Conservation (phyloP, 2,888 invertebrate species). For the Ophion slaviceki region DNA sequence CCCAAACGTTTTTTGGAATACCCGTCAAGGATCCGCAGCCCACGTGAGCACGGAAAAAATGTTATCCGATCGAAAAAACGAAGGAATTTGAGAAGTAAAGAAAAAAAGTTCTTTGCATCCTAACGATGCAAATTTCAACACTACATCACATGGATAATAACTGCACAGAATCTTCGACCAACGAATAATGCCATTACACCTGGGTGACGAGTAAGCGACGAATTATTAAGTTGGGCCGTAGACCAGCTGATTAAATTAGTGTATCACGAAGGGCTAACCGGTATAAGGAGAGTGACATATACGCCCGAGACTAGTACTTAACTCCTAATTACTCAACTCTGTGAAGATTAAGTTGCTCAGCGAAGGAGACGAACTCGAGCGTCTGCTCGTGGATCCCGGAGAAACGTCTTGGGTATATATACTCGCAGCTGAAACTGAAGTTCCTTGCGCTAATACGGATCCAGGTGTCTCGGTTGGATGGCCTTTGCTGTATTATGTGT, state of each 20-base stretch:
- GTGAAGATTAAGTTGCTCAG: slow-evolving; percentile 74
- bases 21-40: too few relatives aligned
- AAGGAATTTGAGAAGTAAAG: neutral
- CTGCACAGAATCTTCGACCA: neutral
- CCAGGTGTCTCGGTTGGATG: slow-evolving; percentile 73
- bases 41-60: neutral
- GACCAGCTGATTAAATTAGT: slow-evolving; percentile 73
- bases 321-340: slow-evolving; percentile 77
- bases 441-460: slow-evolving; percentile 73
- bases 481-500: slow-evolving; percentile 57
- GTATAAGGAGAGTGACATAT: slow-evolving; percentile 69
- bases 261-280: slow-evolving; percentile 68
- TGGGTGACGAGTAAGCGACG: slow-evolving; percentile 24
- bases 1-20: too few relatives aligned
- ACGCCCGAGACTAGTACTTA: slow-evolving; percentile 73
- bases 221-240: slow-evolving; percentile 49
- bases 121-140: neutral
- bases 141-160: neutral
- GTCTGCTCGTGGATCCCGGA: slow-evolving; percentile 30
- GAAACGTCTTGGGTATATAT: slow-evolving; percentile 58
- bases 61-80: neutral
- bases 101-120: neutral
- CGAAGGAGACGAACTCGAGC: slow-evolving; percentile 63
- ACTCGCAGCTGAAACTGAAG: slow-evolving; percentile 72
- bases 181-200: slow-evolving; percentile 4